Evolutionary conservation across 2,113 vertebrate species (phyloP), one percentile per base, ranked within the genome.

Genomic region (Brienomyrus longianalis): DNA sequence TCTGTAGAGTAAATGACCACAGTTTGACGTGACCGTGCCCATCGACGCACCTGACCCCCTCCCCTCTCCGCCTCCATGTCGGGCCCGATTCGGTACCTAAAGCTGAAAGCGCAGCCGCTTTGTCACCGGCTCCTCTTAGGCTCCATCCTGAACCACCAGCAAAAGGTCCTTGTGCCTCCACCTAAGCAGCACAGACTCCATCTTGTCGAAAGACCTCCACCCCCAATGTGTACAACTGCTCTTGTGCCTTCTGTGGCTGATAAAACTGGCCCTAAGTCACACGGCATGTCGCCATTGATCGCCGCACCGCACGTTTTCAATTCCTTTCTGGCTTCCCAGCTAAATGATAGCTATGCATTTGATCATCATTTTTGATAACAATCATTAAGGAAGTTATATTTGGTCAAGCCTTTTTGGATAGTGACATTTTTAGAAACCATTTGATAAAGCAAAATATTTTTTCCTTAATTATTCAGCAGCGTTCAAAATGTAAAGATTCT

Each of bases 291-390:
- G 94, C 10, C 51, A 47, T 93, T 95, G 94, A 93, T 89, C 93
- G 95, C 91, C 94, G 96, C 96, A 97, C 97, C 96, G 96, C 97
- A 95, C 95, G 95, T 93, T 93, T 91, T 94, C 89, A 39, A 51
- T 91, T 86, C 83, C 51, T 92, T 95, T 94, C 95, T 92, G 90
- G 95, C 97, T 97, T 95, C 93, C 96, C 95, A 94, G 95, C 92
- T 94, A 89, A 92, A 95, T 96, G 94, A 96, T 96, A 96, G 95
- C 97, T 97, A 97, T 97, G 96, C 96, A 97, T 96, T 97, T 95
- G 31, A 96, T 95, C 95, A 94, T 95, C 95, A 97, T 97, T 97
- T 97, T 96, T 95, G 96, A 96, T 94, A 93, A 96, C 92, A 92
- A 92, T 87, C 54, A 87, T 90, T 35, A 51, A 89, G 77, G 86